Percentiles rank a stretch among this genome's conserved stretches.
phyloP scores from a whole-genome alignment of 2,888 invertebrate species.

The Drosophila mettleri region DNA sequence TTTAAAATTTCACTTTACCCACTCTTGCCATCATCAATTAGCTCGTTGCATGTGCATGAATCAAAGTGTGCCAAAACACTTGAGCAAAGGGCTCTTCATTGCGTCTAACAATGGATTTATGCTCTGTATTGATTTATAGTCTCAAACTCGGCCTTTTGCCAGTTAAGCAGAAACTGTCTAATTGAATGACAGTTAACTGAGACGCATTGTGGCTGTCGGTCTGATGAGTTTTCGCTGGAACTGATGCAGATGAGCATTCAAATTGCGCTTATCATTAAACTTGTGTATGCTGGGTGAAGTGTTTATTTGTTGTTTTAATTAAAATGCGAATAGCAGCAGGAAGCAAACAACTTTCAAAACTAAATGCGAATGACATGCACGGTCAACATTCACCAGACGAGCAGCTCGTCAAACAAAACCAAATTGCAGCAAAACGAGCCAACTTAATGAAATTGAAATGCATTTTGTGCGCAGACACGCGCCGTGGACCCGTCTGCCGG shows the following conservation, averaged over 20 bases:
- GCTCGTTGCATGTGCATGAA: constrained; percentile 17
- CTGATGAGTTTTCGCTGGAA: constrained; percentile 13
- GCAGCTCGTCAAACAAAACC: constrained; percentile 21
- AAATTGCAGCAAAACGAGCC: constrained; percentile 22
- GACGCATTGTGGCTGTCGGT: constrained; percentile 23
- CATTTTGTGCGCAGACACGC: constrained; percentile 63
- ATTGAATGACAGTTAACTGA: constrained; percentile 37
- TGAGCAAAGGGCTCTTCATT: constrained; percentile 20
- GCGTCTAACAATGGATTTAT: constrained; percentile 13
- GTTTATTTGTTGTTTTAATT: constrained; percentile 41
- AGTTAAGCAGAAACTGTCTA: constrained; percentile 3
- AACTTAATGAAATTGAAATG: constrained; percentile 64
- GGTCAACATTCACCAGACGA: constrained; percentile 62
- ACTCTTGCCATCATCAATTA: constrained; percentile 20
- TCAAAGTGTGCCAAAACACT: constrained; percentile 46
- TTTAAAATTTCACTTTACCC: constrained; percentile 16
- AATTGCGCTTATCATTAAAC: constrained; percentile 15
- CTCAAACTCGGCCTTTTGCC: constrained; percentile 4
- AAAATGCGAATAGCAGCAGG: constrained; percentile 61
- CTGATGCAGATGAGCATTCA: constrained; percentile 13
- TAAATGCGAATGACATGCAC: constrained; percentile 70
- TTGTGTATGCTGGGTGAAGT: constrained; percentile 20
- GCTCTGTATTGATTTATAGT: constrained; percentile 43
- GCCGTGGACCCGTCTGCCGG: constrained; percentile 44
- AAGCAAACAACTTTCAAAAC: constrained; percentile 78